Conservation (phyloP, 2,888 invertebrate species). For the Pollenia amentaria region DNA sequence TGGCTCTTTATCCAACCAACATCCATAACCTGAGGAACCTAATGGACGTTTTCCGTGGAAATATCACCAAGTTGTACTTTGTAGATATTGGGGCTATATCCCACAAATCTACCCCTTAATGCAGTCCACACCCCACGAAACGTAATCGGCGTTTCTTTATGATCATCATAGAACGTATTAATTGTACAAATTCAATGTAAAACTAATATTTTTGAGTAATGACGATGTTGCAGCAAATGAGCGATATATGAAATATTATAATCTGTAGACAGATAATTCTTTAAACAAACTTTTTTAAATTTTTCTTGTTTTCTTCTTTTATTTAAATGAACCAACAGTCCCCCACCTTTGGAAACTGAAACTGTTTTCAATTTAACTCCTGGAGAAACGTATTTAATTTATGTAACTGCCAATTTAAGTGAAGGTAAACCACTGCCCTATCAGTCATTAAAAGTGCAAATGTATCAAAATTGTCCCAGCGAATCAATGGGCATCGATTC, state of each 20-base stretch:
- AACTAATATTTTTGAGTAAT: too few species aligned
- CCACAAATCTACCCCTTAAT: too few species aligned
- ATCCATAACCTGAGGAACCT: too few species aligned
- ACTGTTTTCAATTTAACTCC: slow-evolving; percentile 85
- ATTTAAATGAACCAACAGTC: slow-evolving; percentile 78
- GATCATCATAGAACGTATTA: too few species aligned
- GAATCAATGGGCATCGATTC: slow-evolving; percentile 78
- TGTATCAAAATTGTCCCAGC: slow-evolving; percentile 80
- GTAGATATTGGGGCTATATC: too few species aligned
- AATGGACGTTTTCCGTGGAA: too few species aligned
- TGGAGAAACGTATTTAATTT: slow-evolving; percentile 86
- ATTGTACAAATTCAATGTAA: too few species aligned
- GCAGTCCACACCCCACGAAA: too few species aligned
- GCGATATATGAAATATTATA: neutral
- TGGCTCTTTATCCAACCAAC: too few species aligned
- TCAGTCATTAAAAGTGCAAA: slow-evolving; percentile 85
- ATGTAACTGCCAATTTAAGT: slow-evolving; percentile 86
- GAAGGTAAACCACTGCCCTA: slow-evolving; percentile 87
- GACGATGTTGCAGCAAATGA: too few species aligned
- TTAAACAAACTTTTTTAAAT: neutral
- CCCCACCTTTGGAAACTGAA: slow-evolving; percentile 84
- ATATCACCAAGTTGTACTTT: too few species aligned
- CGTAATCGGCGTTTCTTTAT: too few species aligned
- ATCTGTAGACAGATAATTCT: neutral
- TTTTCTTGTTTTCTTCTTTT: slow-evolving; percentile 6